Base-by-base conservation (phyloP, 2,888 invertebrate species). In the Monopis laevigella region DNA sequence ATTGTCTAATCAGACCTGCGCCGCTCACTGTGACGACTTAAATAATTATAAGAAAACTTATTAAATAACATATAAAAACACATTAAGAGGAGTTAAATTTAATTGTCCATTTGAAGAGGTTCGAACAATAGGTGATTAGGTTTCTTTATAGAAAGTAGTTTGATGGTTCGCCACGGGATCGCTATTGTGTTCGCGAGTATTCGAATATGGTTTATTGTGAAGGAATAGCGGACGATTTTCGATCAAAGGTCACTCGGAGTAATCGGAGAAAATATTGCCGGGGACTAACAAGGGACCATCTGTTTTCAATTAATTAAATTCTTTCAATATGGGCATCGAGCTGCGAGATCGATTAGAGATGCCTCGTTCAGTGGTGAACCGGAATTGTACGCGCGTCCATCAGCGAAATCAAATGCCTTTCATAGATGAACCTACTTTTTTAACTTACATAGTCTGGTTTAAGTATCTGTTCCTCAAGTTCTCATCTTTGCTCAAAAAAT, bases 301-400 rank as follows among this genome's bases (percentile, higher is more conserved):
- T 77, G 77, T 75, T 69, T 69, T 65, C 68, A 62, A 74, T 77
- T 74, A 73, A 77, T 77, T 74, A 69, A 62, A 53, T 50, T 54
- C 47, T 47, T 49, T 55, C 64, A 62, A 68, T 62, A 57, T 32
- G 32, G 12, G 2, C 18, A 40, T 12, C 13, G 39, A 36, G 14
- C 36, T 39, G 26, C 16, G 26, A 39, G 27, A 40, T 40, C 29
- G 40, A 40, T 40, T 40, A 40, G 21, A 16, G 21, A 21, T 17
- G 17, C n/a, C 17, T n/a, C 17, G 14, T 32, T 32, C 13, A 32
- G 6, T 32, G 10, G 17, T 14, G 14, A 32, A 32, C 29, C 14
- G 29, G 29, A 29, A 12, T 29, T 29, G 13, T 13, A 12, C 7
- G 29, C 29, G 12, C 29, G 29, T 6, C 17, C 14, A 32, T 32